Evolutionary conservation across 2,113 vertebrate genomes (phyloP).

Genomic region (Mustela lutreola): DNA sequence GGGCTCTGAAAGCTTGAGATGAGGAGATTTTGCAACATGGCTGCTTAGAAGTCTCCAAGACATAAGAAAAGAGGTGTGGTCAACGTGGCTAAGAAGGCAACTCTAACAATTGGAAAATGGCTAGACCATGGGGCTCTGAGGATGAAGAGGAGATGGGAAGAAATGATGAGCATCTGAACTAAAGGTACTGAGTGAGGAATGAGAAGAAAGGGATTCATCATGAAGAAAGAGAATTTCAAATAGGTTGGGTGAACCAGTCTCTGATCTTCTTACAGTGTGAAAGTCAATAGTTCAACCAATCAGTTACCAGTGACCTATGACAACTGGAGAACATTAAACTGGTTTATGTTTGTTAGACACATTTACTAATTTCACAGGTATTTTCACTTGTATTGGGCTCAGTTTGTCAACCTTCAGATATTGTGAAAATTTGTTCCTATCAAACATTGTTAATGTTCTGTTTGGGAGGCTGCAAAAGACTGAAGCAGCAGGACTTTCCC

Average conservation of each 20-base stretch:
- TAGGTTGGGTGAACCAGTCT: neutral
- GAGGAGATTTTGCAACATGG: neutral
- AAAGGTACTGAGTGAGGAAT: neutral
- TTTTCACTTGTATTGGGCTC: slow-evolving; percentile 44
- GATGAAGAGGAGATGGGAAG: neutral
- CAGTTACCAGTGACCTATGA: neutral
- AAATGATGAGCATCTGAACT: neutral
- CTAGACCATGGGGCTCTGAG: accelerated
- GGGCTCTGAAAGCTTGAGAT: neutral
- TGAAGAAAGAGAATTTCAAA: neutral
- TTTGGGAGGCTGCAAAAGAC: neutral
- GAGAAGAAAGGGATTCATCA: neutral
- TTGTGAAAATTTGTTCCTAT: slow-evolving; percentile 3
- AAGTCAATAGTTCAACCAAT: slow-evolving; percentile 1
- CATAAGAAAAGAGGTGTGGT: neutral
- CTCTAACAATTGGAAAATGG: neutral
- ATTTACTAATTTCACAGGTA: neutral
- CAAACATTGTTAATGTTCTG: slow-evolving; percentile 19
- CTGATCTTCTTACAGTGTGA: neutral
- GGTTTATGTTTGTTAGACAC: neutral
- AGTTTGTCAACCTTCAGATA: slow-evolving; percentile 30
- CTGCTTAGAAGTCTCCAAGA: neutral
- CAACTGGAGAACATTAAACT: neutral
- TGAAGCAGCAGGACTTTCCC: neutral
- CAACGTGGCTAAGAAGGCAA: neutral